Evolutionary conservation across 2,888 invertebrate species (phyloP).

Genomic region (Cremastobaeus sp.): DNA sequence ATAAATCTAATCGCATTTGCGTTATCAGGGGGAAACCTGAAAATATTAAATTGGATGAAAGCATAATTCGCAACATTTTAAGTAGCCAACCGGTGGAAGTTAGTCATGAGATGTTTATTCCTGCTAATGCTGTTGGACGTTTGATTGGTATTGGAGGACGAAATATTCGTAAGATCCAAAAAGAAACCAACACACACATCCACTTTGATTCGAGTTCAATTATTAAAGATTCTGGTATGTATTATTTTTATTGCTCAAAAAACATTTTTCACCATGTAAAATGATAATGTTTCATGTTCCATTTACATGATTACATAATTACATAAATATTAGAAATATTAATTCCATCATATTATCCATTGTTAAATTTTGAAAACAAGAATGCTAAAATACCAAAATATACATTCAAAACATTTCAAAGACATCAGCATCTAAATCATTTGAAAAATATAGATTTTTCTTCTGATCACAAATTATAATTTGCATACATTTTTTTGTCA

Average conservation of each 20-base stretch:
- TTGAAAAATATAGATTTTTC: not conserved
- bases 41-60: slow-evolving; percentile 85
- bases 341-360: no score
- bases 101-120: slow-evolving; percentile 84
- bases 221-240: slow-evolving; percentile 59
- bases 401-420: no score
- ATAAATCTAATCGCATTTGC: slow-evolving; percentile 82
- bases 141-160: slow-evolving; percentile 89
- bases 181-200: slow-evolving; percentile 86
- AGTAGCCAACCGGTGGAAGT: slow-evolving; percentile 84
- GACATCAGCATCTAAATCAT: no score
- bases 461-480: not conserved
- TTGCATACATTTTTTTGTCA: not conserved
- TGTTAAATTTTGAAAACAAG: no score
- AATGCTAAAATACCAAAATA: no score
- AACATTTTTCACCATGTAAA: no score
- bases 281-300: no score
- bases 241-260: no score
- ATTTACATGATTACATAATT: no score
- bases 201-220: slow-evolving; percentile 79
- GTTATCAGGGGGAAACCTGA: slow-evolving; percentile 85
- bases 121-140: slow-evolving; percentile 83
- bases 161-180: slow-evolving; percentile 85
- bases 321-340: no score
- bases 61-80: slow-evolving; percentile 84